Base-by-base conservation (phyloP, 2,797 vertebrate species). In the Crenuchus spilurus region DNA sequence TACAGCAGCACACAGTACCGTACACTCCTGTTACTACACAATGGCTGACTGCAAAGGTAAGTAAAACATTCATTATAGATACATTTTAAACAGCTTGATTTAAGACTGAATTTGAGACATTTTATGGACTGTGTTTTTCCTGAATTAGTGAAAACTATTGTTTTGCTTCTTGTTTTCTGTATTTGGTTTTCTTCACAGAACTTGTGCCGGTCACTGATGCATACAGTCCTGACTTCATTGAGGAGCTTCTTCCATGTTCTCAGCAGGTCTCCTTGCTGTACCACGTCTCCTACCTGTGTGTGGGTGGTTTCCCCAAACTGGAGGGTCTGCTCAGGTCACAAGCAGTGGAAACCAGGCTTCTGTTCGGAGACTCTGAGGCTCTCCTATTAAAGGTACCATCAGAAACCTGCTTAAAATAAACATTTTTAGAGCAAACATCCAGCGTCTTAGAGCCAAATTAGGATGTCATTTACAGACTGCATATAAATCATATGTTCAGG, bases 221-320 rank as follows among this genome's bases (percentile, higher is more conserved):
- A 16, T n/a, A 14, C 13, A 54, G 1, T 8, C 13, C 51, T 28
- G 51, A 4, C 0, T 30, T 30, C 51, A 30, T 30, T 0, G 13
- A 30, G 13, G 10, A 30, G 51, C 51, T 54, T 16, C 51, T 52
- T 24, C 49, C 49, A 28, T 24, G 9, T 5, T 52, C 49, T 24
- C 22, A 52, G 20, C 49, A 52, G 24, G 16, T 52, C 49, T 52
- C 49, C 9, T 24, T 52, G 49, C 49, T 52, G 49, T 52, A 26
- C 49, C 49, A 52, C 49, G 13, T 51, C 48, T 51, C 48, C 22
- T 51, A 51, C 48, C 22, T 51, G 48, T 51, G 48, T 51, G 18
- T 51, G 22, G 48, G 18, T 24, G 24, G 24, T 22, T 51, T 51
- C 48, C 48, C 48, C 20, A 26, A 51, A 22, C 0, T 10, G 22